Base-by-base conservation (phyloP, 2,888 invertebrate genomes). In the Apamea monoglypha region DNA sequence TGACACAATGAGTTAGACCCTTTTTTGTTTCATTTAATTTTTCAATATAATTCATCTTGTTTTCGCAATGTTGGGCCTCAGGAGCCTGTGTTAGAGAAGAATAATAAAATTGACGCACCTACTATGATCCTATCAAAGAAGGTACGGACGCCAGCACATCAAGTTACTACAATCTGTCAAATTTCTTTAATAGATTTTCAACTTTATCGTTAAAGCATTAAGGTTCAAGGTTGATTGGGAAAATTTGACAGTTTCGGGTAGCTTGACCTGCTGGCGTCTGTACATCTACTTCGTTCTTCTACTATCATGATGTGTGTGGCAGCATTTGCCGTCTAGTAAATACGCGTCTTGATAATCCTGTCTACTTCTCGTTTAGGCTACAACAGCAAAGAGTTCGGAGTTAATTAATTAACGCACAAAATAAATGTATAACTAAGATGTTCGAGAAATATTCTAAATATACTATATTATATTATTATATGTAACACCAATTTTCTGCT, bases 401-500 rank as follows among this genome's bases (percentile, higher is more conserved):
- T 66, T 64, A 40, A 71, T 71, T 71, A 71, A 71, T 71, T 40
- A 87, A 83, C 89, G 90, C 87, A 88, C 87, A 86, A 84, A 61
- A 50, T 84, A 66, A 64, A 66, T 78, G 21, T 77, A 82, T 63
- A 47, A 83, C 40, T 79, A 78, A 76, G 77, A 81, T 83, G 84
- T 83, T 80, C 78, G 63, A 77, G 50, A 84, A 80, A 81, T 78
- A 86, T 85, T 87, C 88, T 84, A 88, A 80, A 80, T 88, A 44
- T 87, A 40, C 16, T 70, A 56, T 47, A 70, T 18, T n/a, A n/a
- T 64, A 47, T 64, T 74, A 59, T 36, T 64, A 64, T 64, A 71
- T 64, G 36, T 71, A 63, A 71, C 63, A 63, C 36, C 64, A 66
- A 66, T 71, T 40, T 64, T 71, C 61, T 61, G 61, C n/a, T 47